Base-by-base conservation (phyloP, 2,888 invertebrate genomes). In the Sarcophaga caerulescens region DNA sequence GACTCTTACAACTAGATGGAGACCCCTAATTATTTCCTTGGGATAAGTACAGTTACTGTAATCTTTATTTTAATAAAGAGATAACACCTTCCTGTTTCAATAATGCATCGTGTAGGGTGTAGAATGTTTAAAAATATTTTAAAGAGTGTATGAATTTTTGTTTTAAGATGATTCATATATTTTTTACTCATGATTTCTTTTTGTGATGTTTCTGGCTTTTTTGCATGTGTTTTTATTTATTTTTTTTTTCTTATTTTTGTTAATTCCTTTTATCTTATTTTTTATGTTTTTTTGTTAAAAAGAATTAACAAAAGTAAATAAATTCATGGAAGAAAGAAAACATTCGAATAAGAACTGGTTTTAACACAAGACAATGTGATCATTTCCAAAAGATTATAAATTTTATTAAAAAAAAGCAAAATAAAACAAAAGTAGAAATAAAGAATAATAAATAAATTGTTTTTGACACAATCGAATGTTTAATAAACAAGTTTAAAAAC, bases 121-220 rank as follows among this genome's bases (percentile, higher is more conserved):
- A 68, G 21, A 14, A 1, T 8, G 12, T 17, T 57, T 57, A 70
- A 70, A 70, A 57, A 60, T 60, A 60, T 57, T 70, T 10, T 52
- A 70, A 70, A 23, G 25, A 52, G 17, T 14, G 23, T 68, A 14
- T 47, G 11, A 14, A 5, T 23, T 8, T 25, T 62, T 47, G 35
- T 63, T 74, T 69, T 68, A 47, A 74, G 75, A 75, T 81, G 81
- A 81, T 62, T 81, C 81, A 81, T 75, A 81, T 35, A 75, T 21
- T 81, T 66, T 62, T 25, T 75, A 62, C 68, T 71, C 25, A n/a
- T 23, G 79, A 52, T 71, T 81, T 62, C 69, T 52, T 81, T 81
- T 81, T 74, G 21, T 81, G 73, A 25, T 81, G 74, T 60, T 73
- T 80, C 12, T 23, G n/a, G 25, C n/a, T 19, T 69, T 70, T 62